These are phyloP conservation scores for Oreohelix idahoensis DNA, from an alignment of 1,140 invertebrate genomes.

Conservation along the genomic window DNA sequence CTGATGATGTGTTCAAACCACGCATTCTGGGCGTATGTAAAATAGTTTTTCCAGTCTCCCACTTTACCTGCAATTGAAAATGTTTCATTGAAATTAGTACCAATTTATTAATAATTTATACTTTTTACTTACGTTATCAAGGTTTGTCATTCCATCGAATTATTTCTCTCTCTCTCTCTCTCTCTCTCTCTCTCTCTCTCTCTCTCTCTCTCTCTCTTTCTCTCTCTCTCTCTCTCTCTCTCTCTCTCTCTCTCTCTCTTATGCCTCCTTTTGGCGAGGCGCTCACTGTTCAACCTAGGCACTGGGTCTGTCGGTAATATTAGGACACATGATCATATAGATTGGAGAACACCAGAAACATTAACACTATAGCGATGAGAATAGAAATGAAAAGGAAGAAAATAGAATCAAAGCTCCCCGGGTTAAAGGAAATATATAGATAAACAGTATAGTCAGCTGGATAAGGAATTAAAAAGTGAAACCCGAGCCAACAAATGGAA, in stretches of 20 bases:
- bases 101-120: too few species aligned
- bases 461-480: too few species aligned
- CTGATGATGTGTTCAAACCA: slow-evolving; percentile 63
- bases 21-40: slow-evolving; percentile 69
- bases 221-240: neutral
- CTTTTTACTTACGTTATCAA: neutral
- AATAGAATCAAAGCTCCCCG: too few species aligned
- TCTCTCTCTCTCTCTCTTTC: neutral
- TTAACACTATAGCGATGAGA: too few species aligned
- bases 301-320: neutral
- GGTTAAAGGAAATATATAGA: too few species aligned
- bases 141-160: too few species aligned
- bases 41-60: slow-evolving; percentile 75
- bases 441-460: too few species aligned
- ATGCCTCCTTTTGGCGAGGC: neutral
- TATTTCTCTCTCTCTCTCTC: neutral
- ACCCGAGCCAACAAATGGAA: too few species aligned
- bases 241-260: neutral
- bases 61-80: slow-evolving; percentile 62
- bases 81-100: too few species aligned
- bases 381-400: too few species aligned
- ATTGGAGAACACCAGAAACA: too few species aligned
- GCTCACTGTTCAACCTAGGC: neutral
- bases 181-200: neutral
- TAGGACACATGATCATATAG: too few species aligned